phyloP scores from a whole-genome alignment of 2,113 vertebrate species.

The Lethenteron reissneri region DNA sequence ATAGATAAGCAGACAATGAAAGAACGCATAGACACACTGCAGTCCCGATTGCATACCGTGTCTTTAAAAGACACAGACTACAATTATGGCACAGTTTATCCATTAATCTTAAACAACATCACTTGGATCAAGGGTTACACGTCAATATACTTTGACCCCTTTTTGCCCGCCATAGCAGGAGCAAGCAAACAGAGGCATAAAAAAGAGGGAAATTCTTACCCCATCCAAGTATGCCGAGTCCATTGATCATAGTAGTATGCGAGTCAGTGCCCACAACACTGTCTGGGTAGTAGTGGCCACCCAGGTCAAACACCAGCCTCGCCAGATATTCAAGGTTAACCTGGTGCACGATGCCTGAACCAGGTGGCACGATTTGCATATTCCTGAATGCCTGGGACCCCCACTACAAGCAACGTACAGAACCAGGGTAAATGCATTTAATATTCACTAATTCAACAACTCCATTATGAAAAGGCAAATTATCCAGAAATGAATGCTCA shows the following conservation, averaged over 20 bases:
- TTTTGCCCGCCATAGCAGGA: too few relatives aligned
- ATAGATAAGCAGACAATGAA: too few relatives aligned
- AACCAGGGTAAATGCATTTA: conserved; percentile 4
- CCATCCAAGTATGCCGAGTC: conserved; percentile 84
- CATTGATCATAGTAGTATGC: conserved; percentile 92
- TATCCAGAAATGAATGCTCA: neutral
- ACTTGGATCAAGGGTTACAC: too few relatives aligned
- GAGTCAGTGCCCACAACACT: conserved; percentile 94
- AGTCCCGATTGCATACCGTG: too few relatives aligned
- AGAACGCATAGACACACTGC: too few relatives aligned
- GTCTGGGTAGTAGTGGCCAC: conserved; percentile 66
- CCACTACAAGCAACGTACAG: conserved; percentile 37
- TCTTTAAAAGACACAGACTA: too few relatives aligned
- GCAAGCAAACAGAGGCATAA: too few relatives aligned
- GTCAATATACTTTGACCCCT: too few relatives aligned
- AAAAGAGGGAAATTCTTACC: conserved; percentile 28
- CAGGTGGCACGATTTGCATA: conserved; percentile 83
- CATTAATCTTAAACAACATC: too few relatives aligned
- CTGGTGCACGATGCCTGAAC: conserved; percentile 90
- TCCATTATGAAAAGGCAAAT: too few relatives aligned
- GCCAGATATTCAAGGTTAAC: conserved; percentile 92
- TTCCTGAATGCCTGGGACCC: conserved; percentile 80
- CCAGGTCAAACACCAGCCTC: conserved; percentile 58
- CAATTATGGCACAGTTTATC: too few relatives aligned
- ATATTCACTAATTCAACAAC: neutral